These are phyloP conservation scores for Trinorchestia longiramus DNA, from an alignment of 1,140 invertebrate species.

Conservation along the genomic window DNA sequence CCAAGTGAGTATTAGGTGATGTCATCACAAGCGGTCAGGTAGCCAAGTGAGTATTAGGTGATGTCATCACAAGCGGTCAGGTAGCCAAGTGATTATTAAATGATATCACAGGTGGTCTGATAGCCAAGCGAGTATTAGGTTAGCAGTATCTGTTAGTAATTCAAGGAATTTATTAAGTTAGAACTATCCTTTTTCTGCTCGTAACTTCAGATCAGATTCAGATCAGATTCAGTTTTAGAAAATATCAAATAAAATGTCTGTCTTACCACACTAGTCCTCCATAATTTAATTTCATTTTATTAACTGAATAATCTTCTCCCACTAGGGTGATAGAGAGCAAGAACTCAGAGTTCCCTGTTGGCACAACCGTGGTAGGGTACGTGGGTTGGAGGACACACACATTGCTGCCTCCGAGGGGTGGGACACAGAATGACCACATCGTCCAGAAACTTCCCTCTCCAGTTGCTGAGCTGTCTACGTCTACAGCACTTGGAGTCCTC, in stretches of 20 bases:
- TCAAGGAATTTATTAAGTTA: too few relatives aligned
- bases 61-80: constrained; percentile 44
- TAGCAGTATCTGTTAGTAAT: too few relatives aligned
- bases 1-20: constrained; percentile 22
- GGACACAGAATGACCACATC: neutral
- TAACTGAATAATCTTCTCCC: neutral
- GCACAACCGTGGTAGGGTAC: neutral
- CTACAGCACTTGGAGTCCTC: constrained; percentile 75
- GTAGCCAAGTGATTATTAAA: constrained; percentile 55
- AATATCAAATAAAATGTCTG: too few relatives aligned
- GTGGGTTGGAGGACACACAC: neutral
- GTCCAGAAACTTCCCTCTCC: constrained; percentile 71
- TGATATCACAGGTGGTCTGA: too few relatives aligned
- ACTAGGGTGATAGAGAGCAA: constrained; percentile 5
- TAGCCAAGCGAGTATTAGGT: too few relatives aligned
- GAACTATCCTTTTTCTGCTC: too few relatives aligned
- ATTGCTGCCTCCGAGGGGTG: neutral
- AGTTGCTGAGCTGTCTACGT: constrained; percentile 73
- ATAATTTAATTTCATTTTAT: neutral
- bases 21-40: constrained; percentile 56
- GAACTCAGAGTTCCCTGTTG: neutral
- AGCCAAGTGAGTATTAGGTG: constrained; percentile 44
- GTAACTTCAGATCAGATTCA: too few relatives aligned
- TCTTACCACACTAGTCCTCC: too few relatives aligned
- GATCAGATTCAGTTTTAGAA: too few relatives aligned